These are phyloP conservation scores for Salmo trutta DNA, from an alignment of 2,797 vertebrate genomes.

Conservation along the genomic window DNA sequence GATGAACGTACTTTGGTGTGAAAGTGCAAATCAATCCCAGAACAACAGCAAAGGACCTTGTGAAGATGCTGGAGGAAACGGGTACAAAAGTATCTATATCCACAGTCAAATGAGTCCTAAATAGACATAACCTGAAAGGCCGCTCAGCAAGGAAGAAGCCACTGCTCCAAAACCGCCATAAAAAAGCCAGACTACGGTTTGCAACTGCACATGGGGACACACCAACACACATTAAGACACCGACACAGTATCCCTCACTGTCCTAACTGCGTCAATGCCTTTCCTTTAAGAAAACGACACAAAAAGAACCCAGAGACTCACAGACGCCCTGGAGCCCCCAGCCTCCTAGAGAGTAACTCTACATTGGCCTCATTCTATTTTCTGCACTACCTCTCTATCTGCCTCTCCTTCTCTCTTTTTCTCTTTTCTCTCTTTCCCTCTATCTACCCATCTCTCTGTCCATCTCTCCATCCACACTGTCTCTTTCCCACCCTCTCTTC, in stretches of 20 bases:
- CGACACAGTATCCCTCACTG: neutral
- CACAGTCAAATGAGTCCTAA: no score
- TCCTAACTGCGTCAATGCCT: neutral
- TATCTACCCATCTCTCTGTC: neutral
- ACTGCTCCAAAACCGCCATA: no score
- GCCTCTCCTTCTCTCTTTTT: slow-evolving; percentile 1
- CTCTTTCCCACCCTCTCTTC: neutral
- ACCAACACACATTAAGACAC: neutral
- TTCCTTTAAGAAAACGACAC: neutral
- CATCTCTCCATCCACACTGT: neutral
- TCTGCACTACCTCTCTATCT: neutral
- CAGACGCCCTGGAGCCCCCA: neutral
- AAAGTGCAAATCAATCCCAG: no score
- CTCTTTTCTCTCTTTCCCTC: neutral
- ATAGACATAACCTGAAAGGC: no score
- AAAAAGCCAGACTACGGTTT: no score
- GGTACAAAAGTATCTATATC: no score
- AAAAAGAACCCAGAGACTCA: neutral
- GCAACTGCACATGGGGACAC: no score
- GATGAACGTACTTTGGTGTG: no score
- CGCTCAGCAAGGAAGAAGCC: no score
- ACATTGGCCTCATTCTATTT: neutral
- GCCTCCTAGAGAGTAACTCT: neutral
- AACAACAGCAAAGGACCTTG: no score
- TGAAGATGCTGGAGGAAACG: no score